Percentiles rank a stretch among this genome's conserved stretches.
Evolutionary conservation across 2,797 vertebrate species (phyloP).

Genomic region (Loriculus beryllinus): DNA sequence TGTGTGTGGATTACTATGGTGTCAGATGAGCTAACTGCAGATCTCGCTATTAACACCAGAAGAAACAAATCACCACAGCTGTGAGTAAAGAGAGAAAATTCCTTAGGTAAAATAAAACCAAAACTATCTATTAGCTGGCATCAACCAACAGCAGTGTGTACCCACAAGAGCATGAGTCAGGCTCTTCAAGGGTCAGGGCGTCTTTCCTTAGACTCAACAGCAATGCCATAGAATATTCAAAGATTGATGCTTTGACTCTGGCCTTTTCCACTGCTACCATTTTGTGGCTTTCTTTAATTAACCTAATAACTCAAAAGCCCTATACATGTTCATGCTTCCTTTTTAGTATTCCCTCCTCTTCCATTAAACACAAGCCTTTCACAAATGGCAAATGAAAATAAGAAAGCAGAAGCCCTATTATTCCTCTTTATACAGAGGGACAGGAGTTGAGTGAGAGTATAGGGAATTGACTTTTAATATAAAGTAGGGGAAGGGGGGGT

Average conservation of each 20-base stretch:
- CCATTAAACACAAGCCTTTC: neutral
- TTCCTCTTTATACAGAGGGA: neutral
- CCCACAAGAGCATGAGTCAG: neutral
- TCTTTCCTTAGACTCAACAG: neutral
- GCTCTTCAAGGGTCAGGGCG: neutral
- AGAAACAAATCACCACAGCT: neutral
- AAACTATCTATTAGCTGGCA: neutral
- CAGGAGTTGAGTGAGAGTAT: neutral
- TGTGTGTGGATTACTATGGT: neutral
- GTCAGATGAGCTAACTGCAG: neutral
- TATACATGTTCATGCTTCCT: neutral
- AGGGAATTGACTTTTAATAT: neutral
- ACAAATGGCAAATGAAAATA: neutral
- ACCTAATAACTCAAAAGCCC: neutral
- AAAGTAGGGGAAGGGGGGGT: neutral
- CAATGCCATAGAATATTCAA: neutral
- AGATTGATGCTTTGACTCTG: neutral
- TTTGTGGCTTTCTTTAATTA: conserved; percentile 1
- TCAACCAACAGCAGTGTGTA: neutral
- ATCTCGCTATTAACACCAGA: neutral
- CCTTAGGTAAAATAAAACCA: neutral
- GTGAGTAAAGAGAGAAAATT: neutral
- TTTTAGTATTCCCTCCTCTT: neutral
- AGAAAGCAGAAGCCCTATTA: conserved; percentile 1
- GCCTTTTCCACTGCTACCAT: neutral